Evolutionary conservation across 2,113 vertebrate genomes (phyloP).

Genomic region (Seriola aureovittata): DNA sequence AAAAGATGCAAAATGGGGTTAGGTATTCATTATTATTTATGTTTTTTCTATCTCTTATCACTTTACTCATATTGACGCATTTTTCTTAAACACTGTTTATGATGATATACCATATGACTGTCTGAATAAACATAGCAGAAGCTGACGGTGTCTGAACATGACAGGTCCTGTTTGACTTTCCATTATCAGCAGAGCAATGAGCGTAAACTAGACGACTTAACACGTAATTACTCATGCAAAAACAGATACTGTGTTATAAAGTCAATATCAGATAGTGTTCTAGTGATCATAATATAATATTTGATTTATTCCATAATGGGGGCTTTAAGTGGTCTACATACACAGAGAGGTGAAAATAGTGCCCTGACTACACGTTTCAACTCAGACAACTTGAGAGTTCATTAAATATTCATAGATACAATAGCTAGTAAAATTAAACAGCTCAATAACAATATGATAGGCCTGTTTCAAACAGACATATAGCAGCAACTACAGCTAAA

Average conservation of each 20-base stretch:
- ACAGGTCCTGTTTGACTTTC: background rate
- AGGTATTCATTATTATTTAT: background rate
- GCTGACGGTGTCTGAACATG: slow-evolving; percentile 1
- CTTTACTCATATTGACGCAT: background rate
- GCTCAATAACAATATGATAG: slow-evolving; percentile 50
- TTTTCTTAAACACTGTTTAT: background rate
- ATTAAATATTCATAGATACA: slow-evolving; percentile 66
- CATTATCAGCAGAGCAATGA: background rate
- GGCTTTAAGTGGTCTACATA: background rate
- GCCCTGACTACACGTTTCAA: background rate
- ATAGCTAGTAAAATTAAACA: slow-evolving; percentile 54
- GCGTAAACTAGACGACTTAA: background rate
- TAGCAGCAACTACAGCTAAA: background rate
- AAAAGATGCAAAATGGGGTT: background rate
- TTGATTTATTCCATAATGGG: background rate
- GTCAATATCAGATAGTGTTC: background rate
- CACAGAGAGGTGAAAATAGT: slow-evolving; percentile 1
- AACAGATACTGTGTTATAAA: background rate
- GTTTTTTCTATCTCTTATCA: background rate
- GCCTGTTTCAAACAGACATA: slow-evolving; percentile 8
- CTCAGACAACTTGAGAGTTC: slow-evolving; percentile 40
- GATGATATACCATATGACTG: background rate
- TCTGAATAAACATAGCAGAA: slow-evolving; percentile 2
- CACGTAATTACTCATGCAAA: background rate
- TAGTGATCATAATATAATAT: background rate